Percentiles rank a stretch among this genome's conserved stretches.
Evolutionary conservation across 2,888 invertebrate genomes (phyloP).

Genomic region (Odontocolon sp.): DNA sequence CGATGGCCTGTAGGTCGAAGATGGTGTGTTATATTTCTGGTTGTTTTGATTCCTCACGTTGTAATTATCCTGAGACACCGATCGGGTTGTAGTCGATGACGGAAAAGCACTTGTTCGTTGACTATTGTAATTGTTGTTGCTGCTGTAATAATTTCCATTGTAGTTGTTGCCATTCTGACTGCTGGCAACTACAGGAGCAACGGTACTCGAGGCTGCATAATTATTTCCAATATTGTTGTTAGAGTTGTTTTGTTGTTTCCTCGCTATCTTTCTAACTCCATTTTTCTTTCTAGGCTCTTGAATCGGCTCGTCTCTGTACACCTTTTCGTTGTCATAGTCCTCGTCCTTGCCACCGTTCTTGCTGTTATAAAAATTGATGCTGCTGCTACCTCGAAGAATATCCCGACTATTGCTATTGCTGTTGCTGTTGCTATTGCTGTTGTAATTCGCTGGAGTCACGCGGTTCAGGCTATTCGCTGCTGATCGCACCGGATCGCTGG

Average conservation of each 20-base stretch:
- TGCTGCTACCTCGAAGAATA: slow-evolving; percentile 69
- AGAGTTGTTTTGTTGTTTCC: slow-evolving; percentile 70
- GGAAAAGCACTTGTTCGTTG: slow-evolving; percentile 54
- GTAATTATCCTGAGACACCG: slow-evolving; percentile 62
- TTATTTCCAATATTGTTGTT: slow-evolving; percentile 58
- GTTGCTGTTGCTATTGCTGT: slow-evolving; percentile 76
- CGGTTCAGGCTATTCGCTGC: slow-evolving; percentile 74
- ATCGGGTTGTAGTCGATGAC: slow-evolving; percentile 59
- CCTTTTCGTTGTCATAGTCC: slow-evolving; percentile 81
- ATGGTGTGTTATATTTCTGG: slow-evolving; percentile 63
- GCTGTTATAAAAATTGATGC: slow-evolving; percentile 78
- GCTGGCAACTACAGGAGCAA: slow-evolving; percentile 57
- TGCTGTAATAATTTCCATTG: slow-evolving; percentile 58
- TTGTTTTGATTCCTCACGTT: slow-evolving; percentile 64
- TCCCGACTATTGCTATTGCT: slow-evolving; percentile 69
- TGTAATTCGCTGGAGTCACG: slow-evolving; percentile 71
- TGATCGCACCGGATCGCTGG: slow-evolving; percentile 80
- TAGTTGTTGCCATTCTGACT: slow-evolving; percentile 50
- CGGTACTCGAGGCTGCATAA: slow-evolving; percentile 65
- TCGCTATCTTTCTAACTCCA: slow-evolving; percentile 72
- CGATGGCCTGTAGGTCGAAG: slow-evolving; percentile 72
- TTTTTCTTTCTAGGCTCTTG: slow-evolving; percentile 74
- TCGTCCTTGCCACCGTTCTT: slow-evolving; percentile 81
- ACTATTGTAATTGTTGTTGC: slow-evolving; percentile 63
- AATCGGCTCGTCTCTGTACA: slow-evolving; percentile 81